A percentile compares a stretch with the other conserved stretches of the same genome.
phyloP scores from a whole-genome alignment of 2,113 vertebrate genomes.

The Apeltes quadracus region DNA sequence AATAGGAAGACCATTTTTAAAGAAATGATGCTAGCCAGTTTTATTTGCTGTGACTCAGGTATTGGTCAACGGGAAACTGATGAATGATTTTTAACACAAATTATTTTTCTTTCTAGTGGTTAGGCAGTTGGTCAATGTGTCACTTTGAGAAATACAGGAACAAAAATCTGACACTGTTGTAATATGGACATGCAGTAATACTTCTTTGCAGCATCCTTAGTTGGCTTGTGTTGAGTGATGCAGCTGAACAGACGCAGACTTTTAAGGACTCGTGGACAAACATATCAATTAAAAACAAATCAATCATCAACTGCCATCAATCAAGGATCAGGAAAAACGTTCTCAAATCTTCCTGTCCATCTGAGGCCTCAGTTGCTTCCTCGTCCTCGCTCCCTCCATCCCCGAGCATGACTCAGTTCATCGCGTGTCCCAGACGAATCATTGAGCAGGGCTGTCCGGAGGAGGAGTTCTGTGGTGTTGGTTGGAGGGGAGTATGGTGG shows the following conservation, averaged over 20 bases:
- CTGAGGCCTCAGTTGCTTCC: constrained; percentile 10
- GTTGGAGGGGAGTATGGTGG: constrained; percentile 19
- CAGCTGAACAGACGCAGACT: neutral
- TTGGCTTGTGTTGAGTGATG: neutral
- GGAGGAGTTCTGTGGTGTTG: constrained; percentile 17
- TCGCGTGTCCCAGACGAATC: constrained; percentile 37
- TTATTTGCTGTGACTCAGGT: neutral
- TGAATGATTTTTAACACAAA: neutral
- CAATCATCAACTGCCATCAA: neutral
- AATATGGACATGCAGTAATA: neutral
- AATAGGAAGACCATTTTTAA: neutral
- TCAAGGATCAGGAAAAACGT: constrained; percentile 1
- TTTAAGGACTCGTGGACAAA: neutral
- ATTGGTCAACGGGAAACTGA: neutral
- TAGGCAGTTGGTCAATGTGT: neutral
- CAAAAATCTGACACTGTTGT: no score
- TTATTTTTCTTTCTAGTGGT: neutral
- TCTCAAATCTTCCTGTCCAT: constrained; percentile 3
- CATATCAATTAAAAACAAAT: neutral
- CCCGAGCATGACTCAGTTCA: constrained; percentile 51
- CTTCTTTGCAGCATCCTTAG: neutral
- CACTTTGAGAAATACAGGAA: neutral
- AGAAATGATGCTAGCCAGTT: neutral
- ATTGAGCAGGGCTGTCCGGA: constrained; percentile 45
- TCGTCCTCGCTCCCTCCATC: constrained; percentile 35